Evolutionary conservation across 2,888 invertebrate species (phyloP), one percentile per base, ranked within the genome.

Genomic region (Lithodes maja): DNA sequence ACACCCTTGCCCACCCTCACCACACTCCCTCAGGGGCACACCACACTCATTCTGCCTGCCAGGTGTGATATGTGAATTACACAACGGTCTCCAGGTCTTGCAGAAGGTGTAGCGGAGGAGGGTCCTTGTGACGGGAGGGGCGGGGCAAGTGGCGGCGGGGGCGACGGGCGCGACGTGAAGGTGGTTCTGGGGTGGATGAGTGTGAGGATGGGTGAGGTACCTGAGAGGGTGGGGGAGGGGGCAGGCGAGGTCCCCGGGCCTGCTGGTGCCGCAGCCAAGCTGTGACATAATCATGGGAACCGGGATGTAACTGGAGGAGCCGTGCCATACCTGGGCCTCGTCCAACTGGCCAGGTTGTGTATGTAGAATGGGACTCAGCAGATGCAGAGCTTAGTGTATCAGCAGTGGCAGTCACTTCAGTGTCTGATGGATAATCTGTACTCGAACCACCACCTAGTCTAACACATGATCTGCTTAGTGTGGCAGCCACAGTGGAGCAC

Each of bases 281-380:
- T 12, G 88, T 90, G 68, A 91, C 91, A 61, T 91, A 91, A 17
- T 91, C 90, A n/a, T 88, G 91, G n/a, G 87, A 90, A 12, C 86
- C 88, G 9, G 88, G 85, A 17, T 90, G 87, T 33, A 84, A 85
- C 84, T 88, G 90, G 53, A 91, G 86, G n/a, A 91, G 86, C n/a
- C 88, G 87, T 5, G 86, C 89, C 87, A 89, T 84, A 69, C 88
- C 91, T 5, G 84, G 90, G 2, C 81, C 83, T 2, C 86, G 86
- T 54, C 88, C 87, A 68, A 88, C 90, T 9, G 91, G 91, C 91
- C 91, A 91, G 3, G 91, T 91, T 53, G 90, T 91, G 78, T 91
- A 91, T 49, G 88, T 91, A 3, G 91, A 90, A 77, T 90, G 90
- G 7, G 90, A 88, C 52, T 85, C 85, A 1, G 88, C 88, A 7